Conservation (phyloP, 1,140 invertebrate species). For the Tetramorium parvispinum region DNA sequence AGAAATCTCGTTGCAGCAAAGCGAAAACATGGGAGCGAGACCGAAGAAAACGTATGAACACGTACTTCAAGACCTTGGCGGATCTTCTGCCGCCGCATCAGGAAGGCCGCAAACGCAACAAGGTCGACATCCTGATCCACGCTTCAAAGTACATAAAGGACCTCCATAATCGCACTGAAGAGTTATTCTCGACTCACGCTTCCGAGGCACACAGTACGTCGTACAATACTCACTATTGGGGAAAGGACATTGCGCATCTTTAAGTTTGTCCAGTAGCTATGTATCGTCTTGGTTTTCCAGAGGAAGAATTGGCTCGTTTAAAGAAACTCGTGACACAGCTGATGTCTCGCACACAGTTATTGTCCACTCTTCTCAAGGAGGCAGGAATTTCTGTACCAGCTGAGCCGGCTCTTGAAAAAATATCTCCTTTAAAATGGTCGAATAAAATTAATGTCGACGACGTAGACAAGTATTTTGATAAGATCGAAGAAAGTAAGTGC, state of each 20-base stretch:
- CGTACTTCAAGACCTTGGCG: constrained; percentile 84
- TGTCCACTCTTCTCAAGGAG: constrained; percentile 82
- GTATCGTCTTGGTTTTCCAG: constrained; percentile 70
- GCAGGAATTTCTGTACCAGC: constrained; percentile 84
- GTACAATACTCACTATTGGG: too few relatives aligned
- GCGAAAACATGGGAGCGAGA: constrained; percentile 86
- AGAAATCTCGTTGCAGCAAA: constrained; percentile 77
- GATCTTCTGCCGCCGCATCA: constrained; percentile 85
- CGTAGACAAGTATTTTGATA: constrained; percentile 76
- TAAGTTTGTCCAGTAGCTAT: not conserved
- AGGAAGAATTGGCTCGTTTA: constrained; percentile 82
- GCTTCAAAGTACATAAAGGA: constrained; percentile 86
- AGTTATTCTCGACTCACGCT: constrained; percentile 81
- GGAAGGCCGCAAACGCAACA: constrained; percentile 84
- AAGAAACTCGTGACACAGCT: constrained; percentile 83
- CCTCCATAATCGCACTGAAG: constrained; percentile 83
- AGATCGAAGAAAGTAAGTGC: constrained; percentile 76
- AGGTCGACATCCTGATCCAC: constrained; percentile 85
- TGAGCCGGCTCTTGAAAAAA: constrained; percentile 84
- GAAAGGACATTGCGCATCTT: not conserved
- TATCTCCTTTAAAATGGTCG: constrained; percentile 84
- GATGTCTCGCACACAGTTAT: constrained; percentile 82
- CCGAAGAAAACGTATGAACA: constrained; percentile 85
- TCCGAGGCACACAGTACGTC: constrained; percentile 78
- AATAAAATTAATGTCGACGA: constrained; percentile 84